Evolutionary conservation across 2,888 invertebrate genomes (phyloP).

Genomic region (Clistopyga incitator): DNA sequence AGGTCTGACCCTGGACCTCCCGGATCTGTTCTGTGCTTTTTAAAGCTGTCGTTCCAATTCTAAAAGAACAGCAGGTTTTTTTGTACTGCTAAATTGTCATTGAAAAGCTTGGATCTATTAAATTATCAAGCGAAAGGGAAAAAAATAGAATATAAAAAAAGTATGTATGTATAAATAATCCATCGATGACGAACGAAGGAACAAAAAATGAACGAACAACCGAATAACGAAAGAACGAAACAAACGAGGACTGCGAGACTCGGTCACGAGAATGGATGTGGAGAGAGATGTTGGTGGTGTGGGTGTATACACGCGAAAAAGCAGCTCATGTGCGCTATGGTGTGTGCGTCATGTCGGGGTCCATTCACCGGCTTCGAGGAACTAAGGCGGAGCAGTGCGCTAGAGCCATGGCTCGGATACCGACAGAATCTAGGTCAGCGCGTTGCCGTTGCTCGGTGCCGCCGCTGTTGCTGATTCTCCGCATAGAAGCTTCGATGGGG

Average conservation of each 20-base stretch:
- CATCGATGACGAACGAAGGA: background rate
- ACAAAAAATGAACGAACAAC: constrained; percentile 25
- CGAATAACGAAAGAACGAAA: constrained; percentile 34
- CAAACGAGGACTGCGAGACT: constrained; percentile 36
- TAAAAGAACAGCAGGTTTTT: too few species aligned
- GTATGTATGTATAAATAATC: background rate
- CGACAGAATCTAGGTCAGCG: constrained; percentile 77
- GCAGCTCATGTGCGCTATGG: constrained; percentile 69
- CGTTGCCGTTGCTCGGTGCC: constrained; percentile 69
- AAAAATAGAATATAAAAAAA: too few species aligned
- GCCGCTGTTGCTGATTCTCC: constrained; percentile 52
- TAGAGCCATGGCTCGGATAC: constrained; percentile 56
- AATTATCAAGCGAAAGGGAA: too few species aligned
- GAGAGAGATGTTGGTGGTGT: constrained; percentile 41
- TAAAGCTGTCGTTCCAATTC: too few species aligned
- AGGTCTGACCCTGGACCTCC: too few species aligned
- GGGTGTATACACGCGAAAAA: constrained; percentile 49
- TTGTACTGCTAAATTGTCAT: too few species aligned
- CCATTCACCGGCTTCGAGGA: constrained; percentile 79
- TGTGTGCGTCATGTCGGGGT: constrained; percentile 79
- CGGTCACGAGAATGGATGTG: constrained; percentile 52
- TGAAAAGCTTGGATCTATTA: too few species aligned
- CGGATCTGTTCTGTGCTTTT: too few species aligned
- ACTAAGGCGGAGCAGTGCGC: constrained; percentile 68
- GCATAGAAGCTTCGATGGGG: constrained; percentile 60